phyloP scores from a whole-genome alignment of 2,797 vertebrate genomes.

The Sebastes steindachneri region DNA sequence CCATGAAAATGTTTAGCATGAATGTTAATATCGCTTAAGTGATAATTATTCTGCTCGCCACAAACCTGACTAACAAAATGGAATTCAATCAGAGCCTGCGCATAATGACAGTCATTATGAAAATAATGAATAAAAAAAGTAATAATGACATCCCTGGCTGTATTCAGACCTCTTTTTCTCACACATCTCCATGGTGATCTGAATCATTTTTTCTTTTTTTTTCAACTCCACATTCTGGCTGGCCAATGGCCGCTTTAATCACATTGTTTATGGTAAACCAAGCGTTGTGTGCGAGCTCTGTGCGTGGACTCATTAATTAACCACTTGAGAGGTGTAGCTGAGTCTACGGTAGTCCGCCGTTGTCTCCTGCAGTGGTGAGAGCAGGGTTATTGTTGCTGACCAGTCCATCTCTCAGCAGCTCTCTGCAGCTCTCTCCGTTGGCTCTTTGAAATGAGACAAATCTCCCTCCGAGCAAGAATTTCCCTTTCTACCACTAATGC shows the following conservation, averaged over 20 bases:
- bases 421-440: constrained; percentile 42
- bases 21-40: constrained; percentile 89
- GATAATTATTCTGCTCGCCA: constrained; percentile 96
- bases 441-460: constrained; percentile 53
- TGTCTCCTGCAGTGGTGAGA: constrained; percentile 63
- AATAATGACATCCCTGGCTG: constrained; percentile 96
- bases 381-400: constrained; percentile 86
- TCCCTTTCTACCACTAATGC: constrained; percentile 41
- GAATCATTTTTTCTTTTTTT: constrained; percentile 33
- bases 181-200: constrained; percentile 95
- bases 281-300: constrained; percentile 61
- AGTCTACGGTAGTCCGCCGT: constrained; percentile 27
- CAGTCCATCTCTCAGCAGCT: constrained; percentile 55
- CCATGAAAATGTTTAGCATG: constrained; percentile 90
- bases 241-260: constrained; percentile 68
- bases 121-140: constrained; percentile 88
- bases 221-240: constrained; percentile 49
- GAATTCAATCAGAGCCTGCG: constrained; percentile 96
- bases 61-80: constrained; percentile 96
- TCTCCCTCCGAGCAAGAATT: constrained; percentile 38
- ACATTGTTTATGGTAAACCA: constrained; percentile 81
- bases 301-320: constrained; percentile 77
- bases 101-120: constrained; percentile 99
- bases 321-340: constrained; percentile 75
- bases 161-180: constrained; percentile 81